A percentile compares a stretch with the other conserved stretches of the same genome.
Evolutionary conservation across 92 coral and sea anemone genomes (phyloP).

Genomic region (Zoanthus gigantus): DNA sequence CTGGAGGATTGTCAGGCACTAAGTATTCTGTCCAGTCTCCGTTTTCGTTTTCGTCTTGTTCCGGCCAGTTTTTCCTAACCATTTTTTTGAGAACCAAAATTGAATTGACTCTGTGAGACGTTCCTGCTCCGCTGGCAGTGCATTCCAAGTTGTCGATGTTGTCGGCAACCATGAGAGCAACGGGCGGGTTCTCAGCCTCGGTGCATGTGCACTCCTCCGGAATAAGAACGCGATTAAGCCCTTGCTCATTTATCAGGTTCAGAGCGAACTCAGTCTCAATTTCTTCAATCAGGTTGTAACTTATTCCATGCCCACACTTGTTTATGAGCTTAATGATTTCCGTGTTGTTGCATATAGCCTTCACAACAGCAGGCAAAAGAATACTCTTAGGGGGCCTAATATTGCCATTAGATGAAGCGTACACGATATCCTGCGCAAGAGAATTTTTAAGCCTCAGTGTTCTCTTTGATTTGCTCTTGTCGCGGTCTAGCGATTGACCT

Average conservation of each 20-base stretch:
- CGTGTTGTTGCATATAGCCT: slow-evolving; percentile 56
- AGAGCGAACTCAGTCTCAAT: slow-evolving; percentile 59
- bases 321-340: slow-evolving; percentile 47
- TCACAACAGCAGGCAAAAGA: slow-evolving; percentile 43
- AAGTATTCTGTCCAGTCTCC: slow-evolving; percentile 5
- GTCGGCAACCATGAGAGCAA: slow-evolving; percentile 73
- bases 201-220: slow-evolving; percentile 23
- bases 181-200: slow-evolving; percentile 28
- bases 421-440: slow-evolving; percentile 39
- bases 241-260: slow-evolving; percentile 44
- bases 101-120: slow-evolving; percentile 71
- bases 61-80: slow-evolving; percentile 25
- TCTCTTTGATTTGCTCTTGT: slow-evolving; percentile 24
- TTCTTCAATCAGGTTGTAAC: slow-evolving; percentile 59
- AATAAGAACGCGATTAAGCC: slow-evolving; percentile 45
- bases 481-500: slow-evolving; percentile 47
- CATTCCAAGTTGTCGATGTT: slow-evolving; percentile 73
- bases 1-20: slow-evolving; percentile 43
- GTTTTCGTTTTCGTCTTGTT: background rate
- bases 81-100: slow-evolving; percentile 65
- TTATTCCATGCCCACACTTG: slow-evolving; percentile 47
- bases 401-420: slow-evolving; percentile 41
- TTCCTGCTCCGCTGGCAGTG: slow-evolving; percentile 76
- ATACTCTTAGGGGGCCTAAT: slow-evolving; percentile 55
- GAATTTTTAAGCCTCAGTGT: slow-evolving; percentile 17